These are phyloP conservation scores for Drosophila rellima DNA, from an alignment of 2,888 invertebrate species.

Conservation along the genomic window DNA sequence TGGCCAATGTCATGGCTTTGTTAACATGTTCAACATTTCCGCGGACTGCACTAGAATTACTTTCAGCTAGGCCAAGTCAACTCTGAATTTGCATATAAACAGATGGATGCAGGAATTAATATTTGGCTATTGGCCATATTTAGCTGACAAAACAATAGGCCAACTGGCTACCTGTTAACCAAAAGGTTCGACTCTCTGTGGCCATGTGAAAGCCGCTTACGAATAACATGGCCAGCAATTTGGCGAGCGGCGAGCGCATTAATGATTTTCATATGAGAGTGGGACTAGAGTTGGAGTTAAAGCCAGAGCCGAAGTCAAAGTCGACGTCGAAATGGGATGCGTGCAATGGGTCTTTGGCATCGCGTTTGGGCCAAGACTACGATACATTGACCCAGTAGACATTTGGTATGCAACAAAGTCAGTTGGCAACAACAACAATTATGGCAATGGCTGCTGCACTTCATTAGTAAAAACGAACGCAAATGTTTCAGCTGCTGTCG, in stretches of 20 bases:
- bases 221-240: constrained; percentile 41
- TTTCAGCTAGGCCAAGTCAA: constrained; percentile 41
- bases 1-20: constrained; percentile 45
- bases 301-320: background rate
- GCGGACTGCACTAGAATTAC: constrained; percentile 64
- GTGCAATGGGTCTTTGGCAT: constrained; percentile 38
- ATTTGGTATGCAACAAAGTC: constrained; percentile 73
- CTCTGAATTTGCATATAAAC: constrained; percentile 70
- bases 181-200: constrained; percentile 22
- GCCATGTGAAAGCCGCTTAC: constrained; percentile 68
- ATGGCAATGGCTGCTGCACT: constrained; percentile 53
- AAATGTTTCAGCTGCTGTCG: constrained; percentile 50
- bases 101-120: constrained; percentile 73
- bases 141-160: constrained; percentile 77
- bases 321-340: constrained; percentile 33
- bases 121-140: constrained; percentile 80
- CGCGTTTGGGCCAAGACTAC: constrained; percentile 45
- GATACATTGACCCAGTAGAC: constrained; percentile 80
- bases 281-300: constrained; percentile 14
- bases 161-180: constrained; percentile 32
- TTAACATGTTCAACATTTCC: constrained; percentile 63
- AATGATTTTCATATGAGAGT: constrained; percentile 72
- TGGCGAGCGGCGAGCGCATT: constrained; percentile 65
- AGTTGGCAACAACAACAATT: constrained; percentile 47
- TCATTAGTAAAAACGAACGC: constrained; percentile 74